Base-by-base conservation (phyloP, 2,888 invertebrate genomes). In the Agrotis exclamationis region DNA sequence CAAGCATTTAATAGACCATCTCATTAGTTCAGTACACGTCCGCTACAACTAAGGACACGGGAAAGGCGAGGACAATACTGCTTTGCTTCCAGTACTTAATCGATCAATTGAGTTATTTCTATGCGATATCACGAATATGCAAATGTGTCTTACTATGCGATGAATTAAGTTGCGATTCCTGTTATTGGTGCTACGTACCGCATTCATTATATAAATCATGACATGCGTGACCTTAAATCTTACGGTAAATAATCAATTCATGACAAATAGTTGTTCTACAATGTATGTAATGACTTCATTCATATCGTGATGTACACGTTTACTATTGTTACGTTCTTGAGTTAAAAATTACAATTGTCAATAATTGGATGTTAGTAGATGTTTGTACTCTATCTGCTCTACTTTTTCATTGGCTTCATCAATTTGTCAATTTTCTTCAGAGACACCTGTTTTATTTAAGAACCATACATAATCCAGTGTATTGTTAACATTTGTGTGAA, bases 11-110 rank as follows among this genome's bases (percentile, higher is more conserved):
- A 91, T 90, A 90, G 88, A 83, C 88, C 87, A 94, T 95, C 92
- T 90, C 90, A 95, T 95, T 95, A 95, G 90, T 95, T 93, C 95
- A 85, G 76, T 85, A 81, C 95, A 95, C 95, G 95, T 95, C 85
- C 87, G 83, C 77, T 89, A 92, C 93, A 91, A 89, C 90, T 92
- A 93, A 93, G 93, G 93, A 92, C 93, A 89, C 90, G 89, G 88
- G 88, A 91, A 90, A 90, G 87, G 88, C 89, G 87, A 91, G 90
- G 88, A 90, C 93, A 85, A 84, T 84, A 87, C 83, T 83, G 78
- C 72, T 82, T 67, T 81, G 78, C 75, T 68, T 84, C 67, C 76
- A 78, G 70, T 79, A 83, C 85, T 76, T 85, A 86, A 80, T 88
- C 86, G 78, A 86, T 88, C 86, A 90, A 93, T 91, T 84, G 84